Percentiles rank a stretch among this genome's conserved stretches.
These are phyloP conservation scores for Pseudococcus longispinus DNA, from an alignment of 2,888 invertebrate genomes.

Conservation along the genomic window DNA sequence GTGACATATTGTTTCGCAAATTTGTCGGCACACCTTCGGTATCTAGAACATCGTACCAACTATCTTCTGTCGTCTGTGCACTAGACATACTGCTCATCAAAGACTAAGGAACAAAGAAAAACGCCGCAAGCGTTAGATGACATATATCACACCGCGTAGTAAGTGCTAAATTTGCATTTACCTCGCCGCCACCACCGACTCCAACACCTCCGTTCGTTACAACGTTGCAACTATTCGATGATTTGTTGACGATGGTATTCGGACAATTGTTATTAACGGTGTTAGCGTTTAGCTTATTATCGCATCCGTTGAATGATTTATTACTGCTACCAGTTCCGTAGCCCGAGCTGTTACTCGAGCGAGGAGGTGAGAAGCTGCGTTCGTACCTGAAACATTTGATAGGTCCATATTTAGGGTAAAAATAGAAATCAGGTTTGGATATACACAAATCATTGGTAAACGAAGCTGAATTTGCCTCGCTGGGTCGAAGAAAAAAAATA, in stretches of 20 bases:
- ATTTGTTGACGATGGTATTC: neutral
- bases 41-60: constrained; percentile 69
- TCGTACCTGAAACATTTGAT: constrained; percentile 66
- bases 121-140: neutral
- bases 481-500: no score
- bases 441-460: neutral
- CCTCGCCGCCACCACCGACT: constrained; percentile 7
- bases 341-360: constrained; percentile 82
- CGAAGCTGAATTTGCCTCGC: neutral
- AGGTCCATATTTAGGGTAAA: neutral
- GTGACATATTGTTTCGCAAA: constrained; percentile 57
- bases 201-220: neutral
- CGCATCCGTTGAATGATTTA: constrained; percentile 63
- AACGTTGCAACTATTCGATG: neutral
- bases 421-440: neutral
- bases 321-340: constrained; percentile 77
- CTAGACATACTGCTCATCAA: constrained; percentile 71
- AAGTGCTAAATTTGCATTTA: neutral
- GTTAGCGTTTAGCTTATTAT: constrained; percentile 63
- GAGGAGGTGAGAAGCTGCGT: constrained; percentile 77
- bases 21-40: constrained; percentile 62
- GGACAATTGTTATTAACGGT: constrained; percentile 59
- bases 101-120: constrained; percentile 63
- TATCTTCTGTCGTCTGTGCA: constrained; percentile 71
- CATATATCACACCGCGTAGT: neutral